Evolutionary conservation across 2,113 vertebrate species (phyloP).

Genomic region (Origma solitaria): DNA sequence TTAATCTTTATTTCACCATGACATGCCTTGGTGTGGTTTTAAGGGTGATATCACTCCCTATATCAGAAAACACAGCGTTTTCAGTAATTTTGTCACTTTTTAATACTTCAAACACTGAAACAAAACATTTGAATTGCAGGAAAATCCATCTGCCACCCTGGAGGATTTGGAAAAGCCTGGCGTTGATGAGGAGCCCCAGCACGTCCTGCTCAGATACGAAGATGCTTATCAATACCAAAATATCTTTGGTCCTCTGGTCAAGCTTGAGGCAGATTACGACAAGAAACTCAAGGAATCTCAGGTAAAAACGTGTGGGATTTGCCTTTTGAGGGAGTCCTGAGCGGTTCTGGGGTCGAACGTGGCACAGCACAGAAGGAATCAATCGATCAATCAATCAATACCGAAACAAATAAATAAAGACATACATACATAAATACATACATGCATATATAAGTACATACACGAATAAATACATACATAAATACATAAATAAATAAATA

Average conservation of each 20-base stretch:
- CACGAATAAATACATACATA: too few relatives aligned
- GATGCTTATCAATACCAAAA: constrained; percentile 99
- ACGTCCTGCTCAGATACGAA: constrained; percentile 93
- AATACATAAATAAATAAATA: background rate
- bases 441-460: too few relatives aligned
- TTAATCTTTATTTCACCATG: background rate
- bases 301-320: constrained; percentile 63
- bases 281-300: constrained; percentile 99
- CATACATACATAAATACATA: too few relatives aligned
- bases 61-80: background rate
- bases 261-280: constrained; percentile 97
- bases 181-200: constrained; percentile 96
- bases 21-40: background rate
- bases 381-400: too few relatives aligned
- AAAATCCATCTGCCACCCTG: constrained; percentile 93
- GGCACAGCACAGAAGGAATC: background rate
- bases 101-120: background rate
- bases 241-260: constrained; percentile 96
- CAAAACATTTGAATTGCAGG: constrained; percentile 64
- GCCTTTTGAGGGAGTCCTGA: background rate
- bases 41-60: fast-evolving
- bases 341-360: background rate
- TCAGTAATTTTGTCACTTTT: background rate
- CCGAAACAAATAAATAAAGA: background rate
- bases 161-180: constrained; percentile 98